Conservation (phyloP, 2,797 vertebrate species). For the Sebastes melanostomus region DNA sequence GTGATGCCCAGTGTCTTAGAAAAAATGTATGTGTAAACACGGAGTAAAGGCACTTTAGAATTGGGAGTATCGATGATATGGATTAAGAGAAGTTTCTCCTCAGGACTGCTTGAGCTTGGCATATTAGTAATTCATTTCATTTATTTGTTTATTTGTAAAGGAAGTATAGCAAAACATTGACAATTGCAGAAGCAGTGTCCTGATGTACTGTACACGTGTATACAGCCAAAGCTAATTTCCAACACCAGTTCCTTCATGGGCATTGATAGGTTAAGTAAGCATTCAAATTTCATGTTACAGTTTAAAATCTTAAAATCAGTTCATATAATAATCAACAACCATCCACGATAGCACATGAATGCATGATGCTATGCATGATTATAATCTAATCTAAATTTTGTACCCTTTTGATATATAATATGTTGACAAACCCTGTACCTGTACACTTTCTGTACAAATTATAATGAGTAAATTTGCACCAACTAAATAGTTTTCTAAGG, state of each 20-base stretch:
- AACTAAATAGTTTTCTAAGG: neutral
- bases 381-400: neutral
- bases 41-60: slow-evolving; percentile 29
- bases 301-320: no score
- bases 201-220: no score
- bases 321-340: no score
- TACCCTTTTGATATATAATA: neutral
- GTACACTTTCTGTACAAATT: neutral
- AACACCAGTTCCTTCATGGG: no score
- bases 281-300: no score
- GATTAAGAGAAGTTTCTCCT: neutral
- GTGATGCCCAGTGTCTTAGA: slow-evolving; percentile 54
- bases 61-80: slow-evolving; percentile 23
- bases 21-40: slow-evolving; percentile 69
- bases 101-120: neutral
- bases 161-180: no score
- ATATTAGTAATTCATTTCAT: neutral
- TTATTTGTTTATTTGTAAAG: neutral
- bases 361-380: no score
- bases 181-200: no score
- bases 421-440: neutral
- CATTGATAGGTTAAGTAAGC: no score
- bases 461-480: neutral
- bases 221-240: no score
- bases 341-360: no score